Evolutionary conservation across 2,888 invertebrate species (phyloP).

Genomic region (Caradrina kadenii): DNA sequence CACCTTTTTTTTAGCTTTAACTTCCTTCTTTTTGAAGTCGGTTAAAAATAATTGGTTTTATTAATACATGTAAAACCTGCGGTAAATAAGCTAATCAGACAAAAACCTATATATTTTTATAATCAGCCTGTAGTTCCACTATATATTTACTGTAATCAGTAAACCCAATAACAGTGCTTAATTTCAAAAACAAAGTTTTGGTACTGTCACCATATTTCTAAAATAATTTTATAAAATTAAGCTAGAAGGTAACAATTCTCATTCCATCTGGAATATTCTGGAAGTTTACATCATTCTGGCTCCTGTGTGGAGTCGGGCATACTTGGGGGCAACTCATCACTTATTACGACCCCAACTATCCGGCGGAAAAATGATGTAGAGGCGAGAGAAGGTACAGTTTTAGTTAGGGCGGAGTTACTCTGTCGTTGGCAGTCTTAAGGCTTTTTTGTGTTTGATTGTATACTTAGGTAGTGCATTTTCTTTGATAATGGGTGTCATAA

Average conservation of each 20-base stretch:
- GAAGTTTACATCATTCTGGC: conserved; percentile 65
- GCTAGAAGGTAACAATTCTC: conserved; percentile 49
- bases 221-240: conserved; percentile 51
- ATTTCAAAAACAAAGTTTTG: conserved; percentile 12
- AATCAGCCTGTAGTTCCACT: conserved; percentile 11
- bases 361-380: conserved; percentile 67
- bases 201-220: conserved; percentile 21
- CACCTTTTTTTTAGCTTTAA: too few species aligned
- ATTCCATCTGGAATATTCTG: conserved; percentile 58
- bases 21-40: too few species aligned
- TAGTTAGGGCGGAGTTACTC: conserved; percentile 11
- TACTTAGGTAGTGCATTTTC: background rate
- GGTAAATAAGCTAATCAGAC: too few species aligned
- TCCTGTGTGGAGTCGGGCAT: conserved; percentile 56
- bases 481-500: too few species aligned
- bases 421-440: conserved; percentile 3
- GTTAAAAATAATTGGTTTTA: too few species aligned
- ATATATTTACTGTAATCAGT: background rate
- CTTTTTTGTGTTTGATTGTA: conserved; percentile 1
- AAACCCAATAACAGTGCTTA: too few species aligned
- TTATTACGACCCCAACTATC: conserved; percentile 70
- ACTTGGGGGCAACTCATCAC: conserved; percentile 69
- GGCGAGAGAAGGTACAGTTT: conserved; percentile 12
- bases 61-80: too few species aligned
- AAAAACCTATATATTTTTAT: too few species aligned